Percentiles rank a stretch among this genome's conserved stretches.
These are phyloP conservation scores for Euspilapteryx auroguttella DNA, from an alignment of 2,888 invertebrate genomes.

Conservation along the genomic window DNA sequence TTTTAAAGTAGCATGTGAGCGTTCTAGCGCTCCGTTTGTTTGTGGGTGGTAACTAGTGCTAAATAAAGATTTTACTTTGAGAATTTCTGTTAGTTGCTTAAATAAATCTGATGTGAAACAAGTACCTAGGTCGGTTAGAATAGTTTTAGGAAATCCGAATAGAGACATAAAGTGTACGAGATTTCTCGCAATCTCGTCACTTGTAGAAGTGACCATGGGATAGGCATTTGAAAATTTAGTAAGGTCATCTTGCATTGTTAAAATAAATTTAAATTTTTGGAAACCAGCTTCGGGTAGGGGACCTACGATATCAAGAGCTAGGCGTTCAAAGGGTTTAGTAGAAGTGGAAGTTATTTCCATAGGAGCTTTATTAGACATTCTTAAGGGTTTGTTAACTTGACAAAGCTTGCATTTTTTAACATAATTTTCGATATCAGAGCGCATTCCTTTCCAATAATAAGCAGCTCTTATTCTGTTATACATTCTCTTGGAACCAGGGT, in stretches of 20 bases:
- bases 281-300: slow-evolving; percentile 1
- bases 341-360: slow-evolving; percentile 4
- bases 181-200: neutral
- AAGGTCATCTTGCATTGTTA: slow-evolving; percentile 9
- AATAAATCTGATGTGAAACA: slow-evolving; percentile 4
- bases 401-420: neutral
- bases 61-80: slow-evolving; percentile 3
- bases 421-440: slow-evolving; percentile 1
- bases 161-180: slow-evolving; percentile 4
- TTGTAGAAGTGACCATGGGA: slow-evolving; percentile 5
- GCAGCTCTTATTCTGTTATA: neutral
- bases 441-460: slow-evolving; percentile 2
- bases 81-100: slow-evolving; percentile 3
- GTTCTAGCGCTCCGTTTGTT: slow-evolving; percentile 9
- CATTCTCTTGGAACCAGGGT: slow-evolving; percentile 1
- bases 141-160: slow-evolving; percentile 2
- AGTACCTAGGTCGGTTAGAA: slow-evolving; percentile 3
- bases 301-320: slow-evolving; percentile 6
- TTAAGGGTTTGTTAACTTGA: neutral
- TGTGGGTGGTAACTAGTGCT: slow-evolving; percentile 1
- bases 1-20: slow-evolving; percentile 12
- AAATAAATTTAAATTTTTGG: slow-evolving; percentile 8
- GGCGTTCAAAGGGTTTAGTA: slow-evolving; percentile 6
- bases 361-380: slow-evolving; percentile 1
- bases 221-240: slow-evolving; percentile 9